Percentiles rank a stretch among this genome's conserved stretches.
Conservation (phyloP, 2,888 invertebrate genomes). For the Rotaria sp. region DNA sequence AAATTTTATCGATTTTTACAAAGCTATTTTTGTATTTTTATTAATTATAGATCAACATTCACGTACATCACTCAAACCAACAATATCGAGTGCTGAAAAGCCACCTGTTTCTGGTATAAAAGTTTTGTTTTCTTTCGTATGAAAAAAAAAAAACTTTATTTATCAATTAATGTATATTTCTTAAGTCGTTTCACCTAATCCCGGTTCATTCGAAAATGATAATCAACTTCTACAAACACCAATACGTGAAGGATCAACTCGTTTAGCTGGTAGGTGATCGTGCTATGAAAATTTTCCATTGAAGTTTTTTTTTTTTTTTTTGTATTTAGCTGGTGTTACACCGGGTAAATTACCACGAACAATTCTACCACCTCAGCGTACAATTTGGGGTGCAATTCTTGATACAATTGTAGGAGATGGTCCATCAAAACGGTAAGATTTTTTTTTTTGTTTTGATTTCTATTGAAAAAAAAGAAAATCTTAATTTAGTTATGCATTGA, state of each 20-base stretch:
- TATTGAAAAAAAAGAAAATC: neutral
- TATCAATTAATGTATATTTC: neutral
- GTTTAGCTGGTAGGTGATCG: neutral
- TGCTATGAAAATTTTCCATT: too few species aligned
- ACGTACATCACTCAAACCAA: neutral
- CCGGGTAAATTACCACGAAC: conserved; percentile 22
- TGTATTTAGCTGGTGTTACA: conserved; percentile 16
- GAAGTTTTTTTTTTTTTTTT: too few species aligned
- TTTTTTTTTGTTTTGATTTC: neutral
- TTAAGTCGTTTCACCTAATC: neutral
- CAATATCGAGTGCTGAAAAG: neutral
- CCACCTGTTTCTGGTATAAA: neutral
- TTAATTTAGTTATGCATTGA: conserved; percentile 1
- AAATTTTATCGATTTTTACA: too few species aligned
- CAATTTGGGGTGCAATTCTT: neutral
- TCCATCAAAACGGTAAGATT: conserved; percentile 11
- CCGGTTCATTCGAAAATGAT: neutral
- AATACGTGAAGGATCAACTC: neutral
- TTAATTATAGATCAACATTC: neutral
- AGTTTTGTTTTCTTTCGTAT: neutral
- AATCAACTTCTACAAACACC: neutral
- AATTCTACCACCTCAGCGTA: conserved; percentile 17
- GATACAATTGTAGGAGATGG: conserved; percentile 18
- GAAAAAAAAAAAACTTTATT: neutral
- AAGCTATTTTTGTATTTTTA: neutral